A percentile compares a stretch with the other conserved stretches of the same genome.
phyloP scores from a whole-genome alignment of 2,888 invertebrate genomes.

The Drosophila tripunctata region DNA sequence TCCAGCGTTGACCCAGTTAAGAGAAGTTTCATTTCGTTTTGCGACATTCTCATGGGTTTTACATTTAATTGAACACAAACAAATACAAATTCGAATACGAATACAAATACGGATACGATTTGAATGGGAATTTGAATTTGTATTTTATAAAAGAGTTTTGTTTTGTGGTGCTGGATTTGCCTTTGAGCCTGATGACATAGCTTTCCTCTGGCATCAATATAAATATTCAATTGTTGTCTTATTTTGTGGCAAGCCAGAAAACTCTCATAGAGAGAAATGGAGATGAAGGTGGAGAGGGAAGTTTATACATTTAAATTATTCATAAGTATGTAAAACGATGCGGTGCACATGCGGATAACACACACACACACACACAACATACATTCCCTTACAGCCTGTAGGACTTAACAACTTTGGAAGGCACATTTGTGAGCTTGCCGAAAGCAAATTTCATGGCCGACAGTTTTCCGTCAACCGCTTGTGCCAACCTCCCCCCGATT shows the following conservation, averaged over 20 bases:
- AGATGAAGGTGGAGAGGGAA: neutral
- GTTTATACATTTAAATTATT: conserved; percentile 56
- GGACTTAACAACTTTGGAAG: conserved; percentile 32
- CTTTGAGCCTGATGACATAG: conserved; percentile 26
- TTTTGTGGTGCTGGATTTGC: conserved; percentile 14
- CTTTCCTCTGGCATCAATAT: conserved; percentile 17
- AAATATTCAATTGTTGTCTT: conserved; percentile 59
- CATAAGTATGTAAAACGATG: conserved; percentile 68
- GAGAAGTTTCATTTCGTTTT: conserved; percentile 1
- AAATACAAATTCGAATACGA: neutral
- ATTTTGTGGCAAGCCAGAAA: conserved; percentile 3
- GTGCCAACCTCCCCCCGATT: neutral
- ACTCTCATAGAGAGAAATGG: neutral
- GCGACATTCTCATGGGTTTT: conserved; percentile 8
- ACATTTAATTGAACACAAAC: conserved; percentile 28
- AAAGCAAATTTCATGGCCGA: conserved; percentile 57
- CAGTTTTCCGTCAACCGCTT: conserved; percentile 37
- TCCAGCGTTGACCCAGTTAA: conserved; percentile 16
- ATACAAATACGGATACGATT: neutral
- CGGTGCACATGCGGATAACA: conserved; percentile 41
- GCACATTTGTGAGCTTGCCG: conserved; percentile 32
- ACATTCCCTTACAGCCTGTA: conserved; percentile 4
- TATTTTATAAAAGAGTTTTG: conserved; percentile 17
- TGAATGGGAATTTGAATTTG: neutral
- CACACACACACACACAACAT: conserved; percentile 9